Conservation (phyloP, 2,797 vertebrate species). For the Eulemur rubriventer region DNA sequence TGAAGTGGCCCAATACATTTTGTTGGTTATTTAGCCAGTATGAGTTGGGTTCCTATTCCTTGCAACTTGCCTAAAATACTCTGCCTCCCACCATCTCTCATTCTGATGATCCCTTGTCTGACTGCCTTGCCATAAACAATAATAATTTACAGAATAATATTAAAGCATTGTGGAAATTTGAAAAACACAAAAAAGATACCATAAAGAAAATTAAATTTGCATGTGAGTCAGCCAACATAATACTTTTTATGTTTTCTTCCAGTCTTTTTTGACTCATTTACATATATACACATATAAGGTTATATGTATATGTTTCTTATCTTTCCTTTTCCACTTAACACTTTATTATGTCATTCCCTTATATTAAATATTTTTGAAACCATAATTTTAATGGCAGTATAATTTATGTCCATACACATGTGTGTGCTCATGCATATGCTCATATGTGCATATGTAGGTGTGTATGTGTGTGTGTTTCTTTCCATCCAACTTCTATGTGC, state of each 20-base stretch:
- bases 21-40: background rate
- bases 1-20: background rate
- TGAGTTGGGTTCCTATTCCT: background rate
- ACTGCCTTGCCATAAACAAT: background rate
- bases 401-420: background rate
- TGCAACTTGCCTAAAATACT: background rate
- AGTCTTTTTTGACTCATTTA: background rate
- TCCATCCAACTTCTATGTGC: background rate
- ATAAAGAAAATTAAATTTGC: constrained; percentile 8
- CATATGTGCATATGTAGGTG: fast-evolving
- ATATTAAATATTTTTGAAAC: constrained; percentile 10
- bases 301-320: background rate
- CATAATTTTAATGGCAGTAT: background rate
- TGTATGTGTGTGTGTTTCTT: background rate
- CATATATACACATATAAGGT: background rate
- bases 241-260: constrained; percentile 17
- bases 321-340: background rate
- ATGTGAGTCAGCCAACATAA: background rate
- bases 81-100: background rate
- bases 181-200: background rate
- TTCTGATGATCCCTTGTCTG: background rate
- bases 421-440: too few relatives aligned
- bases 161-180: background rate
- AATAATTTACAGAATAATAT: background rate
- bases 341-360: background rate